phyloP scores from a whole-genome alignment of 2,113 vertebrate genomes.

The Nothobranchius kuhntae region DNA sequence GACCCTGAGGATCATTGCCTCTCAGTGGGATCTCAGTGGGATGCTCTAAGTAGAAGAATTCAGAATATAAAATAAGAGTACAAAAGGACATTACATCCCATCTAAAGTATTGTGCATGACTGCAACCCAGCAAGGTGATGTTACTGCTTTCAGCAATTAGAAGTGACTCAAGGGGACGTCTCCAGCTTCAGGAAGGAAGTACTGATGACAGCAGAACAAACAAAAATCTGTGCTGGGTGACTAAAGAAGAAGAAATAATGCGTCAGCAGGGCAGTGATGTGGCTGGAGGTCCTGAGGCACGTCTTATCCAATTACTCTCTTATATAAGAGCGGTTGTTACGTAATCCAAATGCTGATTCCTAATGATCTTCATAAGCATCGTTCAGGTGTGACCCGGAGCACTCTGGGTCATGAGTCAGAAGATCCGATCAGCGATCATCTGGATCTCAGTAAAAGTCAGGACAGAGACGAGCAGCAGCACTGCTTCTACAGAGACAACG shows the following conservation, averaged over 20 bases:
- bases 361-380: constrained; percentile 43
- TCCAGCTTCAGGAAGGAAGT: constrained; percentile 10
- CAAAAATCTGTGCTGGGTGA: constrained; percentile 11
- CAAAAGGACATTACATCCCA: background rate
- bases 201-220: constrained; percentile 37
- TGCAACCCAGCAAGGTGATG: constrained; percentile 26
- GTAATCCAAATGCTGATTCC: constrained; percentile 54
- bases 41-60: constrained; percentile 1
- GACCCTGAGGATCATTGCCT: constrained; percentile 15
- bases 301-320: constrained; percentile 49
- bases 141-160: constrained; percentile 16
- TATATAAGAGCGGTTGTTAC: constrained; percentile 59
- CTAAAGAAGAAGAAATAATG: constrained; percentile 10
- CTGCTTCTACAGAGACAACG: background rate
- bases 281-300: constrained; percentile 39
- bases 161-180: constrained; percentile 25
- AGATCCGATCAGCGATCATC: constrained; percentile 21
- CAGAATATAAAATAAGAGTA: constrained; percentile 1
- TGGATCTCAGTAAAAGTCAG: constrained; percentile 60
- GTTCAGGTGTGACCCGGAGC: constrained; percentile 54
- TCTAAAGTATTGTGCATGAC: constrained; percentile 32
- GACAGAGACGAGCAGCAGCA: constrained; percentile 30
- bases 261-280: constrained; percentile 11
- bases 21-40: background rate
- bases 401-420: constrained; percentile 16